phyloP scores from a whole-genome alignment of 2,797 vertebrate species.

The Lepus oiostolus region DNA sequence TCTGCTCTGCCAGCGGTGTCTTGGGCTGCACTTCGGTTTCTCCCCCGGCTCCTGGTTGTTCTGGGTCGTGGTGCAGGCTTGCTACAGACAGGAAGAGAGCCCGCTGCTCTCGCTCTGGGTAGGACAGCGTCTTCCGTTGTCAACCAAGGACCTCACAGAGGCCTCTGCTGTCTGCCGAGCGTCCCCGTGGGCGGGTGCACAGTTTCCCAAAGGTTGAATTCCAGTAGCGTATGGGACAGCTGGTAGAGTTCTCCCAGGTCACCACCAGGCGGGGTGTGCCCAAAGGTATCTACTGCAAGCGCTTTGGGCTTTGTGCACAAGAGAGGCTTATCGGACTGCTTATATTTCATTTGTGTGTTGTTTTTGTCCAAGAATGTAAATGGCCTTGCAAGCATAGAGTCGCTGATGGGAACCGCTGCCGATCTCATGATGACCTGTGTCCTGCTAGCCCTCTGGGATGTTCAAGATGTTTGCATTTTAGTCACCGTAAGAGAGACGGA shows the following conservation, averaged over 20 bases:
- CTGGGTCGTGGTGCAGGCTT: background rate
- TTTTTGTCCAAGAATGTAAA: background rate
- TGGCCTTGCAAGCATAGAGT: background rate
- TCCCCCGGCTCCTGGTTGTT: background rate
- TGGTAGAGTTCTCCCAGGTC: background rate
- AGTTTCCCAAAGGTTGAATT: background rate
- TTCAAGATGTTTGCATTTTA: background rate
- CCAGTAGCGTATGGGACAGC: background rate
- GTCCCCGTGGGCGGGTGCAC: background rate
- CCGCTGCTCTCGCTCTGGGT: background rate
- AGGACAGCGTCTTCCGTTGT: background rate
- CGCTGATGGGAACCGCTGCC: too few relatives aligned
- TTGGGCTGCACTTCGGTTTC: background rate
- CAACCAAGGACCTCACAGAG: background rate
- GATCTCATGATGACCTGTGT: background rate
- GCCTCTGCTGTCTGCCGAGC: background rate
- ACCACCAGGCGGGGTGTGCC: background rate
- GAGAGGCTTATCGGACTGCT: background rate
- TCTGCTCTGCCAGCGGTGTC: too few relatives aligned
- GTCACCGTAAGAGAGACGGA: background rate
- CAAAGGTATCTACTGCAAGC: background rate
- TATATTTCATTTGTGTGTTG: background rate
- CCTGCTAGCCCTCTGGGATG: background rate
- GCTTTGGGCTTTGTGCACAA: conserved; percentile 8
- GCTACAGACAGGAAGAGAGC: background rate